These are phyloP conservation scores for Erithacus rubecula DNA, from an alignment of 2,797 vertebrate species.

Conservation along the genomic window DNA sequence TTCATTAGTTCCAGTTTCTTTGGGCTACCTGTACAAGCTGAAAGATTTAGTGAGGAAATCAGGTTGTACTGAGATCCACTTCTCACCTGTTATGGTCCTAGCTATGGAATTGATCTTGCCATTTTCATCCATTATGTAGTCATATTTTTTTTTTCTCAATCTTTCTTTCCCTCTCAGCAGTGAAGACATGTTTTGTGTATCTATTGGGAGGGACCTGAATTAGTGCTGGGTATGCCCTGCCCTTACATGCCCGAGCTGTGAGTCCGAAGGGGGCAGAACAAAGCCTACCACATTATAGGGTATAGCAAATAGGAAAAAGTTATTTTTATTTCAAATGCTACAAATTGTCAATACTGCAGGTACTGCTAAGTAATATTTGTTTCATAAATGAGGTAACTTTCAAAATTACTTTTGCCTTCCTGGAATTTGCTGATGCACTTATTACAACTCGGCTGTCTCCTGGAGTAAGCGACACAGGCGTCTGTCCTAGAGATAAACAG, in stretches of 20 bases:
- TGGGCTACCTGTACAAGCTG: not conserved
- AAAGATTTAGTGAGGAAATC: not conserved
- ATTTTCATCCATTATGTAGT: not conserved
- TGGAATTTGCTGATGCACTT: not conserved
- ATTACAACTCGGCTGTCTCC: not conserved
- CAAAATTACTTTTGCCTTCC: not conserved
- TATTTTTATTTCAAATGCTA: not conserved
- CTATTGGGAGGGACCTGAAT: not conserved
- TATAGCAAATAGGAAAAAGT: not conserved
- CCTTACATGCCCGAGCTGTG: not conserved
- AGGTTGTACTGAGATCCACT: not conserved
- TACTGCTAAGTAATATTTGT: not conserved
- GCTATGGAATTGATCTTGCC: not conserved
- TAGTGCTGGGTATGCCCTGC: not conserved
- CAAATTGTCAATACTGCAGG: not conserved
- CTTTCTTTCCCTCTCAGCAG: not conserved
- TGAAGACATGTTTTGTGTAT: not conserved
- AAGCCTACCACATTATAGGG: not conserved
- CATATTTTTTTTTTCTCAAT: not conserved
- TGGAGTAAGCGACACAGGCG: not conserved
- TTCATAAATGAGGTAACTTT: not conserved
- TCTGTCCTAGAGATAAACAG: not conserved
- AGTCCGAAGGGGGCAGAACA: not conserved
- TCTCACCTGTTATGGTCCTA: not conserved
- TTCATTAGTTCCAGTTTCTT: not conserved